Evolutionary conservation across 2,888 invertebrate species (phyloP).

Genomic region (Tenthredo livida): DNA sequence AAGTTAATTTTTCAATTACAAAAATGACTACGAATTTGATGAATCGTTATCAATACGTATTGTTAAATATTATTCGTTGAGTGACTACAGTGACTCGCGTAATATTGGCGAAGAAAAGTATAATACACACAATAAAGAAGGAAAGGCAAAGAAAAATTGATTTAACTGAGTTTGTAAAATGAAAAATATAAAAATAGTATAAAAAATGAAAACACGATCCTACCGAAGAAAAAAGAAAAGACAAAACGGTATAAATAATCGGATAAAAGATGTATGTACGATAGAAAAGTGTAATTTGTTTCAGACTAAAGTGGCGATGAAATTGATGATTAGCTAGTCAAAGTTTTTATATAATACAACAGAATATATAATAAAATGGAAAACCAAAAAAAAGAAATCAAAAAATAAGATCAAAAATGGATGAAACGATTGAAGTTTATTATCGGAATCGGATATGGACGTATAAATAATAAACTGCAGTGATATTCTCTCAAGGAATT

Average conservation of each 20-base stretch:
- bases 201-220: too few species aligned
- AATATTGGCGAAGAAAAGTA: not conserved
- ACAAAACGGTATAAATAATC: slow-evolving; percentile 28
- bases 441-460: not conserved
- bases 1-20: too few species aligned
- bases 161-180: slow-evolving; percentile 51
- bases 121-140: not conserved
- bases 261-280: slow-evolving; percentile 46
- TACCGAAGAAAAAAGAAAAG: not conserved
- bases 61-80: not conserved
- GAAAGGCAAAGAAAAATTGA: slow-evolving; percentile 34
- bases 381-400: not conserved
- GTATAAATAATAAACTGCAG: not conserved
- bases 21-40: not conserved
- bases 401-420: not conserved
- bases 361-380: not conserved
- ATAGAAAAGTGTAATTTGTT: slow-evolving; percentile 44
- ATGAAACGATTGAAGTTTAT: not conserved
- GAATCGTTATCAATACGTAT: not conserved
- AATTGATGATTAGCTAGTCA: slow-evolving; percentile 29
- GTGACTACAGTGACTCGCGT: not conserved
- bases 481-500: slow-evolving; percentile 19
- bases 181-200: not conserved
- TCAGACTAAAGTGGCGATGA: not conserved
- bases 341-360: slow-evolving; percentile 40